Base-by-base conservation (phyloP, 2,797 vertebrate species). In the Myotis myotis region DNA sequence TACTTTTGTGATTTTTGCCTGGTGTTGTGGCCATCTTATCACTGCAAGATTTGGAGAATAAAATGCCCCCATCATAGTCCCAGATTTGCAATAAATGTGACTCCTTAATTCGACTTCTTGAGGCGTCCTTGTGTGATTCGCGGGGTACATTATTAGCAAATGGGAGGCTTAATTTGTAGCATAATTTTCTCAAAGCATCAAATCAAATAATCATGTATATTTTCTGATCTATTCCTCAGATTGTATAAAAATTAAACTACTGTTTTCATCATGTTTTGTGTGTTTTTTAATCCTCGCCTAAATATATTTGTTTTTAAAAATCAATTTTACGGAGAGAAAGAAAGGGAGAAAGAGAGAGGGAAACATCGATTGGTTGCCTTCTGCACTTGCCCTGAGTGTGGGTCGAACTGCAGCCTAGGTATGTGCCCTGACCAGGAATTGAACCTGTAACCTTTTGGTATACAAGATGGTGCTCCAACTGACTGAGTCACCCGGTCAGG, bases 161-260 rank as follows among this genome's bases (percentile, higher is more conserved):
- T 91, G 82, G 79, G 47, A 89, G 3, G 22, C 79, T 96, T 71
- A 55, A 55, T 25, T 66, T 28, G 66, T 33, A 91, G 44, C 20
- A 47, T 91, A 79, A 88, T 87, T 87, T 74, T 91, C 57, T 93
- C 66, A 55, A 47, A 79, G 68, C 38, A 71, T 93, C 57, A 82
- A 83, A 62, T 30, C 12, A 62, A 75, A 92, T 88, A 83, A 85
- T 55, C n/a, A 4, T 62, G 28, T 55, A 12, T 79, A 47, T 78
- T 96, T 93, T 89, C 36, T 93, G 66, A 71, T 85, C 5, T n/a
- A 51, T 49, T 95, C 80, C n/a, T 41, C 44, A 92, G 57, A 75
- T 82, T 55, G 30, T 62, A 64, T 72, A 38, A 71, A 76, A 87
- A 82, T 64, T 38, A 68, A 95, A 19, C 5, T 23, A 85, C 25